Conservation (phyloP, 2,888 invertebrate species). For the Odontocolon sp. region DNA sequence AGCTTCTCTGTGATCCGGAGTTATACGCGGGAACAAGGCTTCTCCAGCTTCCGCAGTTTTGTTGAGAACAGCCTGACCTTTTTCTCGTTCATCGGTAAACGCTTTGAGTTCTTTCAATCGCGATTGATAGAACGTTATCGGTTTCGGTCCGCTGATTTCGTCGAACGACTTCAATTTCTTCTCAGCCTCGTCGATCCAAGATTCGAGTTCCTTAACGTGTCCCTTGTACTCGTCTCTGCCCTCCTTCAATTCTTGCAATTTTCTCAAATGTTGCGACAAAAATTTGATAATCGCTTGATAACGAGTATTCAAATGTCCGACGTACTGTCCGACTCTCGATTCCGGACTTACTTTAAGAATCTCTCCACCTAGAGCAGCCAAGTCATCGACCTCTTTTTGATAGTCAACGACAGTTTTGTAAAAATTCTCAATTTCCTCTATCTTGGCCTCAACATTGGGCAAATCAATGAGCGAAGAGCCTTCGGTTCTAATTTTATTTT, state of each 20-base stretch:
- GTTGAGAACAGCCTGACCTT: slow-evolving; percentile 90
- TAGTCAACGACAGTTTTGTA: slow-evolving; percentile 86
- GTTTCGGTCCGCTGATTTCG: slow-evolving; percentile 89
- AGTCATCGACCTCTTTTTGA: slow-evolving; percentile 85
- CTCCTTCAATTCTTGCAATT: slow-evolving; percentile 87
- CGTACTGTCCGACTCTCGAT: slow-evolving; percentile 90
- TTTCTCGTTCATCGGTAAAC: slow-evolving; percentile 88
- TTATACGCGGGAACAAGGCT: slow-evolving; percentile 92
- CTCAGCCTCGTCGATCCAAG: slow-evolving; percentile 90
- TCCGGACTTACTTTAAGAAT: slow-evolving; percentile 91
- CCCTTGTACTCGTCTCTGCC: slow-evolving; percentile 87
- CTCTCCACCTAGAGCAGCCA: slow-evolving; percentile 87
- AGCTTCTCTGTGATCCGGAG: slow-evolving; percentile 92
- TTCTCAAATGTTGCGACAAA: slow-evolving; percentile 86
- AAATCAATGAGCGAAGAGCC: slow-evolving; percentile 87
- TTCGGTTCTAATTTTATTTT: slow-evolving; percentile 88
- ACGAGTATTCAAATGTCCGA: slow-evolving; percentile 88
- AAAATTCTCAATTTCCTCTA: slow-evolving; percentile 85
- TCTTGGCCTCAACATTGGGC: slow-evolving; percentile 86
- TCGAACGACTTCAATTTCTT: slow-evolving; percentile 88
- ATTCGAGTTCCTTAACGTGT: slow-evolving; percentile 86
- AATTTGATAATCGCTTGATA: slow-evolving; percentile 89
- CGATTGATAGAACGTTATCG: slow-evolving; percentile 85
- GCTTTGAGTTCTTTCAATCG: slow-evolving; percentile 90
- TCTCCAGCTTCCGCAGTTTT: slow-evolving; percentile 94